Percentiles rank a stretch among this genome's conserved stretches.
Evolutionary conservation across 2,888 invertebrate genomes (phyloP).

Genomic region (Oxystoma pomonae): DNA sequence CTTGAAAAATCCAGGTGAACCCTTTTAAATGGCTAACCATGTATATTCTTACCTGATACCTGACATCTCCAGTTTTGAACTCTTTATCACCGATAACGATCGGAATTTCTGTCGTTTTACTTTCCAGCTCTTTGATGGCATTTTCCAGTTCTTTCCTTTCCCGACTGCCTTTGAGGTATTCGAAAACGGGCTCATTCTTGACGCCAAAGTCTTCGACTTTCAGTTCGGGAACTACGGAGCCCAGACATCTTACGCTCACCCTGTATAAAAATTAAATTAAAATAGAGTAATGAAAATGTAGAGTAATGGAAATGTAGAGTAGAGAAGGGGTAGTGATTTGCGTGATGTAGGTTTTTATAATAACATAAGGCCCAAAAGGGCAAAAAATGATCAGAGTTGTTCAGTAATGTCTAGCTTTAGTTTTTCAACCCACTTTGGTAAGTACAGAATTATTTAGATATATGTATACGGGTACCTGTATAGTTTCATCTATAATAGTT

Average conservation of each 20-base stretch:
- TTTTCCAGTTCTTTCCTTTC: conserved; percentile 72
- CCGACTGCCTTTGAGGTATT: conserved; percentile 76
- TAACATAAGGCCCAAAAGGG: no score
- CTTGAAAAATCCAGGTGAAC: no score
- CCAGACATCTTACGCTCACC: conserved; percentile 50
- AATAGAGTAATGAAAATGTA: no score
- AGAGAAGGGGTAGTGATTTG: no score
- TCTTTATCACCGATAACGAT: conserved; percentile 94
- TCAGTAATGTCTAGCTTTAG: background rate
- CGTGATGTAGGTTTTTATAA: no score
- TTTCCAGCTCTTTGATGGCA: conserved; percentile 62
- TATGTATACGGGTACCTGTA: background rate
- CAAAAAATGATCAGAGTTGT: background rate
- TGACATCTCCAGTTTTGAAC: conserved; percentile 68
- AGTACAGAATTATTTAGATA: no score
- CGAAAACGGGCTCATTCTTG: conserved; percentile 74
- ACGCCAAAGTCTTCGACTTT: conserved; percentile 65
- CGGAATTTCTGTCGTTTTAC: conserved; percentile 79
- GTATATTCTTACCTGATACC: conserved; percentile 76
- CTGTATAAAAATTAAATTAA: no score
- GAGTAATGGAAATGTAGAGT: no score
- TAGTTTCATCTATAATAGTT: no score
- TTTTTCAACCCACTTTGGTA: background rate
- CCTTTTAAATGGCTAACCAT: no score
- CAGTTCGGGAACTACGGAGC: conserved; percentile 62